These are phyloP conservation scores for Drosophila novamexicana DNA, from an alignment of 1,140 invertebrate genomes.

Conservation along the genomic window DNA sequence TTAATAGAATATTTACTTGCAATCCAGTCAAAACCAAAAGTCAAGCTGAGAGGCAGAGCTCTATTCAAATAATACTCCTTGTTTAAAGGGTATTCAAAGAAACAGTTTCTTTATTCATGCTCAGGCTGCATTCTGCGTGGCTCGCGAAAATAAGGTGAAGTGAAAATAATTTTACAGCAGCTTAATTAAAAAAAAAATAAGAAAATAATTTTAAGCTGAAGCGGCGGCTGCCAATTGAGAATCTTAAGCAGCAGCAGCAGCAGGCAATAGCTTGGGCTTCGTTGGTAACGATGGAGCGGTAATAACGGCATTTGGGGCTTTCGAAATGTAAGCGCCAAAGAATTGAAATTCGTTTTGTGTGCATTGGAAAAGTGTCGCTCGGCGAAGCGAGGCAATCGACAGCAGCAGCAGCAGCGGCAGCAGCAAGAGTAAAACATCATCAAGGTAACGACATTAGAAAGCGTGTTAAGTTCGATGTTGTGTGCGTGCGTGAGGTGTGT, in stretches of 20 bases:
- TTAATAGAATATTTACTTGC: too few species aligned
- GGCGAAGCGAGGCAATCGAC: constrained; percentile 46
- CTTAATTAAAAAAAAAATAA: constrained; percentile 63
- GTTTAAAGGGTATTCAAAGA: neutral
- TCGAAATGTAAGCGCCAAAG: constrained; percentile 37
- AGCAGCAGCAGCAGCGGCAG: constrained; percentile 3
- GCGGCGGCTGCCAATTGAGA: constrained; percentile 43
- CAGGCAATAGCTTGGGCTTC: constrained; percentile 25
- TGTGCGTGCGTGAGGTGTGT: neutral
- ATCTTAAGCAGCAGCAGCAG: constrained; percentile 39
- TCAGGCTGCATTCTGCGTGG: constrained; percentile 40
- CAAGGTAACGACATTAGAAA: constrained; percentile 54
- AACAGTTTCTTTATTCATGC: neutral
- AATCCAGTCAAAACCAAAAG: too few species aligned
- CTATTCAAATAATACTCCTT: neutral
- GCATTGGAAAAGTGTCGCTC: constrained; percentile 57
- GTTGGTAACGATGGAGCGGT: constrained; percentile 43
- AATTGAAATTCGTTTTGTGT: constrained; percentile 51
- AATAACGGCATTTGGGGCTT: constrained; percentile 45
- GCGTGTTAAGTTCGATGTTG: constrained; percentile 43
- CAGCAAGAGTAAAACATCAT: constrained; percentile 23
- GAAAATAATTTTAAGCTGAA: constrained; percentile 13
- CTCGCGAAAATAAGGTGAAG: constrained; percentile 58
- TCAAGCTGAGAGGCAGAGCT: too few species aligned
- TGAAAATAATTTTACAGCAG: constrained; percentile 65